Evolutionary conservation across 92 coral and sea anemone genomes (phyloP).

Genomic region (Montipora capitata): DNA sequence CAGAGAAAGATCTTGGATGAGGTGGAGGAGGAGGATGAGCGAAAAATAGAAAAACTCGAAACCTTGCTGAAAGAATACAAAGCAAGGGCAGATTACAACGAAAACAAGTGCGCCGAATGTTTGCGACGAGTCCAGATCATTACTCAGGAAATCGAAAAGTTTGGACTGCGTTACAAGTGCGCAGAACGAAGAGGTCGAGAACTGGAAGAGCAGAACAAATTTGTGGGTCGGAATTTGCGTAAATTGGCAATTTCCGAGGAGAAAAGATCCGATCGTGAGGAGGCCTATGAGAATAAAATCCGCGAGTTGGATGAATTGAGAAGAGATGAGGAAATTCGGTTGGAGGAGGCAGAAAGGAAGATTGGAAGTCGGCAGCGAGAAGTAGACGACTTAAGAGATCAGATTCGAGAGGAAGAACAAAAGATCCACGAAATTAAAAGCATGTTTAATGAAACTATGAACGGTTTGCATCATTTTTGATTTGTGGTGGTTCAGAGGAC

Average conservation of each 20-base stretch:
- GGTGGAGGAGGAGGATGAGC: conserved; percentile 73
- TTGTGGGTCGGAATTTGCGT: conserved; percentile 78
- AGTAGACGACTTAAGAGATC: conserved; percentile 37
- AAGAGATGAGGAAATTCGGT: conserved; percentile 71
- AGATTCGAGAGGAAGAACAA: conserved; percentile 43
- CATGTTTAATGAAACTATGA: conserved; percentile 38
- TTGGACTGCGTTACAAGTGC: conserved; percentile 28
- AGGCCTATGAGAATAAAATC: conserved; percentile 54
- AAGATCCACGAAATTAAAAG: conserved; percentile 20
- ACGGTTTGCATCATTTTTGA: conserved; percentile 37
- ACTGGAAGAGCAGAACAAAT: conserved; percentile 63
- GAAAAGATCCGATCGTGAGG: conserved; percentile 82
- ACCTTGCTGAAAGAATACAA: conserved; percentile 53
- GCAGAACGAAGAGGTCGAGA: conserved; percentile 58
- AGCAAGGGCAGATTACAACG: conserved; percentile 67
- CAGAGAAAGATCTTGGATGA: conserved; percentile 73
- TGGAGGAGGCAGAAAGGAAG: conserved; percentile 79
- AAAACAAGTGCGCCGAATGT: conserved; percentile 75
- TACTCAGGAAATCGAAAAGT: conserved; percentile 56
- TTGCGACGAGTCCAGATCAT: conserved; percentile 62
- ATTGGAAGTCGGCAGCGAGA: conserved; percentile 58
- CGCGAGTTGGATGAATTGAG: conserved; percentile 58
- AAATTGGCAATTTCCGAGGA: conserved; percentile 81
- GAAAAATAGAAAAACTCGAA: conserved; percentile 71
- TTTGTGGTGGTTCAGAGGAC: background rate